phyloP scores from a whole-genome alignment of 2,888 invertebrate species.

The Hirtodrosophila duncani region DNA sequence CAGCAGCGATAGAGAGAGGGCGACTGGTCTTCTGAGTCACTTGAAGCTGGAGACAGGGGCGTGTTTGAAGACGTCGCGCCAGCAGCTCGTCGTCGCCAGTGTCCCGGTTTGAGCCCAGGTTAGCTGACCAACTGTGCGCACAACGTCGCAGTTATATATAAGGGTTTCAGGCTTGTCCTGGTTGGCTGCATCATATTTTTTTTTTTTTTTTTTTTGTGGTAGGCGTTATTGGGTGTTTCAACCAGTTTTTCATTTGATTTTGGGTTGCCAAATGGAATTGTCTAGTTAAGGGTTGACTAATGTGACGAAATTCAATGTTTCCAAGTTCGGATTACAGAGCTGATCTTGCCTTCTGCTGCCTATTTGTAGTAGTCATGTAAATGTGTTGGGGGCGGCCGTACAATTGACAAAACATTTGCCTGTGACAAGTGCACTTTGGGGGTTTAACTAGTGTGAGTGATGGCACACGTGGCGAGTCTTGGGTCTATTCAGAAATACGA shows the following conservation, averaged over 20 bases:
- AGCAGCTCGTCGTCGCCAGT: constrained; percentile 40
- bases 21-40: constrained; percentile 35
- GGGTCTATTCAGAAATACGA: constrained; percentile 12
- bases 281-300: constrained; percentile 51
- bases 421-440: constrained; percentile 34
- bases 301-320: constrained; percentile 30
- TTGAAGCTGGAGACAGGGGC: constrained; percentile 72
- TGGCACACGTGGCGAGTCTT: no score
- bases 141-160: constrained; percentile 34
- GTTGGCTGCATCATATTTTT: constrained; percentile 32
- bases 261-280: constrained; percentile 38
- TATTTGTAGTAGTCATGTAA: constrained; percentile 32
- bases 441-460: constrained; percentile 5
- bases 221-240: constrained; percentile 21
- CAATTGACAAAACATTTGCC: constrained; percentile 31
- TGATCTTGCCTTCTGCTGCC: constrained; percentile 2
- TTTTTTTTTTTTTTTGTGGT: constrained; percentile 3
- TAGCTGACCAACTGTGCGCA: constrained; percentile 52
- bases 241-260: constrained; percentile 31
- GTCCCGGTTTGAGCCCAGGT: constrained; percentile 21
- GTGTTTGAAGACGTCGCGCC: constrained; percentile 72
- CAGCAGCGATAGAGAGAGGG: background rate
- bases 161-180: constrained; percentile 25
- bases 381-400: no score
- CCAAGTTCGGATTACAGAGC: constrained; percentile 3